Evolutionary conservation across 1,140 invertebrate species (phyloP), one percentile per base, ranked within the genome.

Genomic region (Stegodyphus mimosarum): DNA sequence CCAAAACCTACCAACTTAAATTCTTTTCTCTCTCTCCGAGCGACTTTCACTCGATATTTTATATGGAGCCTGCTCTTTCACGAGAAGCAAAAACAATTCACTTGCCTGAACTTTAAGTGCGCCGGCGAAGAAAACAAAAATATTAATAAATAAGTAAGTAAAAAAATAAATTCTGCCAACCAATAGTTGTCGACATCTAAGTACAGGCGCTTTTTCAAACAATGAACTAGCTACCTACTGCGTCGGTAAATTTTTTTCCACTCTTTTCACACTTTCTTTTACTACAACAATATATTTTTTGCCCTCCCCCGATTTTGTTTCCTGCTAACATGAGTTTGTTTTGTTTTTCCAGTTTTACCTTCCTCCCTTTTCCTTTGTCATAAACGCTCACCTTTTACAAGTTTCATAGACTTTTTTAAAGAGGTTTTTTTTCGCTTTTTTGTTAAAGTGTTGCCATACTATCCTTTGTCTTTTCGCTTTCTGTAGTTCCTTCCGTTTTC

Each of bases 401-500:
- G 81, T 84, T 84, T 70, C 81, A 76, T 69, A 84, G 70, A 66
- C 13, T 52, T 73, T 73, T 73, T 73, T 55, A 53, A 49, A 71
- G 53, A 13, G 69, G 75, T 75, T 84, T 84, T 60, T 84, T 84
- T 84, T 66, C 55, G 71, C 52, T 73, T 9, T 15, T 7, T 63
- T 73, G 49, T 73, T 17, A 74, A 74, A 84, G 81, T 76, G 81
- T 84, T 84, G 81, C 81, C 66, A 53, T 63, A 76, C 63, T 73
- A 76, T 76, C 81, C 72, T 84, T 84, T 84, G 81, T 84, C 73
- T 76, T 84, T 75, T 76, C 70, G 52, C 81, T 84, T 83, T 64
- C 81, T 76, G 76, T 76, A 84, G 64, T 84, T 84, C 81, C 81
- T 84, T 84, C 81, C 81, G 81, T 84, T 84, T 84, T 84, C 71